phyloP scores from a whole-genome alignment of 2,888 invertebrate genomes.

The Phyllotreta striolata region DNA sequence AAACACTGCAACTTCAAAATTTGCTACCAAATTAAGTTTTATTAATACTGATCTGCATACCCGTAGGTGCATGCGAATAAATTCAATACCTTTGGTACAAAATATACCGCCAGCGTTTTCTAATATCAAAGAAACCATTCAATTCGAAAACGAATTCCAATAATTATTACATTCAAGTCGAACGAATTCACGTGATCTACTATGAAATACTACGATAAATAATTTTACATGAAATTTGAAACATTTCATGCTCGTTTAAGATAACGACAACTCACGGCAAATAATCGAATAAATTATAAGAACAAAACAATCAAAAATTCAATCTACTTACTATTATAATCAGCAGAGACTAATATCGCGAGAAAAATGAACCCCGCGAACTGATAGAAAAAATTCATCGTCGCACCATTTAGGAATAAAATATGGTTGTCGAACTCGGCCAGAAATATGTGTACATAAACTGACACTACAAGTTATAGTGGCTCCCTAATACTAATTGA shows the following conservation, averaged over 20 bases:
- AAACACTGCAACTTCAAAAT: too few relatives aligned
- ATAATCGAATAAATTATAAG: neutral
- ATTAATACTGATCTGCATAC: too few relatives aligned
- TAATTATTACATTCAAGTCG: too few relatives aligned
- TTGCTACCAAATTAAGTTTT: too few relatives aligned
- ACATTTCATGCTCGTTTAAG: conserved; percentile 1
- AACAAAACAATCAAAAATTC: neutral
- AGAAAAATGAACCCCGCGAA: conserved; percentile 34
- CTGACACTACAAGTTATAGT: conserved; percentile 27
- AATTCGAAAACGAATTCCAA: too few relatives aligned
- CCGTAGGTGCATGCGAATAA: too few relatives aligned
- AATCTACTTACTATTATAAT: conserved; percentile 34
- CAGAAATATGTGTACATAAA: conserved; percentile 24
- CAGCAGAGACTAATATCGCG: conserved; percentile 21
- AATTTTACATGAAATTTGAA: too few relatives aligned
- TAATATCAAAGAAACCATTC: too few relatives aligned
- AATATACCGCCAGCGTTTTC: too few relatives aligned
- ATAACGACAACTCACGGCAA: neutral
- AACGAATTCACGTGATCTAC: too few relatives aligned
- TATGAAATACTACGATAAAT: too few relatives aligned
- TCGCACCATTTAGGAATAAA: conserved; percentile 26
- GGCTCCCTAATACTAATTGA: conserved; percentile 34
- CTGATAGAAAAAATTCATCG: conserved; percentile 31
- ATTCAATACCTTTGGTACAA: too few relatives aligned
- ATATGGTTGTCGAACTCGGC: conserved; percentile 12